phyloP scores from a whole-genome alignment of 2,113 vertebrate species.

The Platycercus adscitus region DNA sequence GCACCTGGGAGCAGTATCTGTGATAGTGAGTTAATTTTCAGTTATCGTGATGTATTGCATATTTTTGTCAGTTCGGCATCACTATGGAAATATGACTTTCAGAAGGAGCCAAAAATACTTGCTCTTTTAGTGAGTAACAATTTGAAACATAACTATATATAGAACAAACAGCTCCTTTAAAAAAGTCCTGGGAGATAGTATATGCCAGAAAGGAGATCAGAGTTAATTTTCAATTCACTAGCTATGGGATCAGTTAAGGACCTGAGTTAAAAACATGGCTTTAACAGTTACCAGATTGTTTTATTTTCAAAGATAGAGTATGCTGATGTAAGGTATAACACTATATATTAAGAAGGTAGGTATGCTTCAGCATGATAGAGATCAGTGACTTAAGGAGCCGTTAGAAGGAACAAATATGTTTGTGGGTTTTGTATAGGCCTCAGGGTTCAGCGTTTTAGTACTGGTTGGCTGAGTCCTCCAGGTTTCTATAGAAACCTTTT shows the following conservation, averaged over 20 bases:
- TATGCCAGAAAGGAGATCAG: background rate
- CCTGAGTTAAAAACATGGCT: background rate
- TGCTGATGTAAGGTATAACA: background rate
- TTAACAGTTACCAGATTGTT: background rate
- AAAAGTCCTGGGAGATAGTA: background rate
- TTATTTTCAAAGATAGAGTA: background rate
- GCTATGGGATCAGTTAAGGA: background rate
- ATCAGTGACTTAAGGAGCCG: background rate
- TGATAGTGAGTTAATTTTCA: conserved; percentile 28
- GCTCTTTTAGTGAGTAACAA: conserved; percentile 66
- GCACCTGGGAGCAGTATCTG: background rate
- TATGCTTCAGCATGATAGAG: background rate
- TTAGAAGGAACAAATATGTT: background rate
- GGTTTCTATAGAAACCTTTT: conserved; percentile 62
- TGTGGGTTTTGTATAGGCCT: background rate
- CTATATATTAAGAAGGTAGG: background rate
- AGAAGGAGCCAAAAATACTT: conserved; percentile 68
- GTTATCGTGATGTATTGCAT: background rate
- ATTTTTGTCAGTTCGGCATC: conserved; percentile 47
- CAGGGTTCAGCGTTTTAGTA: conserved; percentile 18
- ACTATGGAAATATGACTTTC: conserved; percentile 66
- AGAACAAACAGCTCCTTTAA: background rate
- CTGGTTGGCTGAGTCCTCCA: background rate
- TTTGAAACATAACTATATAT: conserved; percentile 43
- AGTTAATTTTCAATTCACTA: background rate